Evolutionary conservation across 2,797 vertebrate species (phyloP).

Genomic region (Champsocephalus esox): DNA sequence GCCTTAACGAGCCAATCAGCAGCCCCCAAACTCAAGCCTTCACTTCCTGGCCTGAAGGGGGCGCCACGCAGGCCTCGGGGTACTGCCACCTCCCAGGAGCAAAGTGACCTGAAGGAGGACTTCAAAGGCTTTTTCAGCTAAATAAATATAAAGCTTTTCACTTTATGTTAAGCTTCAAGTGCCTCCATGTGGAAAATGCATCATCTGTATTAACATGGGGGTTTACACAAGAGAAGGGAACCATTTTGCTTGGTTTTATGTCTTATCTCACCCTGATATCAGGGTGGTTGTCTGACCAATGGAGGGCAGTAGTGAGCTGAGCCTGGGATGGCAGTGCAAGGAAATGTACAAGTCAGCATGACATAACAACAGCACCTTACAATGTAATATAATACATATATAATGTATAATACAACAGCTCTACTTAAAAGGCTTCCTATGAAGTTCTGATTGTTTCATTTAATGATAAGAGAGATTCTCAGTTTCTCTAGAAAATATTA

Average conservation of each 20-base stretch:
- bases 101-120: neutral
- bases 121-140: neutral
- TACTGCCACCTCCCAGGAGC: constrained; percentile 75
- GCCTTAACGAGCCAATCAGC: neutral
- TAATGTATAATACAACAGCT: neutral
- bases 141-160: neutral
- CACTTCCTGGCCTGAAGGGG: constrained; percentile 48
- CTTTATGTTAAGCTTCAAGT: neutral
- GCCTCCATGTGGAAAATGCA: neutral
- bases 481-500: neutral
- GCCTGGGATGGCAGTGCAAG: neutral
- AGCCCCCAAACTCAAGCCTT: constrained; percentile 31
- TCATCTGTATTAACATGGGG: neutral
- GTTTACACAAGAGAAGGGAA: neutral
- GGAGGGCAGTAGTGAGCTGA: constrained; percentile 64
- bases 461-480: neutral
- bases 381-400: no score
- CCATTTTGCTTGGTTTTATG: neutral
- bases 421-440: neutral
- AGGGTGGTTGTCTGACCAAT: constrained; percentile 17
- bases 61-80: constrained; percentile 59
- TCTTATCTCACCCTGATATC: neutral
- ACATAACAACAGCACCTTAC: neutral
- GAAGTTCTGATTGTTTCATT: neutral
- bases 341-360: neutral